Evolutionary conservation across 2,888 invertebrate genomes (phyloP).

Genomic region (Xestoiulus laeticollis): DNA sequence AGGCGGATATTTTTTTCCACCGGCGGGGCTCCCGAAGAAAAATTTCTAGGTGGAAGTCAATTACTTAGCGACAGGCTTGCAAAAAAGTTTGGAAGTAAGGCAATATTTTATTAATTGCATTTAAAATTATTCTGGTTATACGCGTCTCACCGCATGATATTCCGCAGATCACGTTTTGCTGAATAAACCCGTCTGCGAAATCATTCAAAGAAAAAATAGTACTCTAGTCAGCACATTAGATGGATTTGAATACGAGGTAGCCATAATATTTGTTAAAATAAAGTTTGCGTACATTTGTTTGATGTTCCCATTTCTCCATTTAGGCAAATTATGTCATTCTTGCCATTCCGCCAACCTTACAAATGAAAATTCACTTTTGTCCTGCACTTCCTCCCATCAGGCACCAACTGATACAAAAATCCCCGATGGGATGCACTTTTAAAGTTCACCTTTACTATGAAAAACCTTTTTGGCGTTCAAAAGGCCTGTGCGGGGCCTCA

Average conservation of each 20-base stretch:
- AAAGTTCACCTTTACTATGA: constrained; percentile 65
- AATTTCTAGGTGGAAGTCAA: constrained; percentile 63
- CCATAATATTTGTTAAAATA: neutral
- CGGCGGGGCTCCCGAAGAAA: constrained; percentile 62
- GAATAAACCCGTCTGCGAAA: constrained; percentile 54
- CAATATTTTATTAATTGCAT: no score
- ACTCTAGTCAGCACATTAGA: constrained; percentile 56
- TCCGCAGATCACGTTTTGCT: constrained; percentile 54
- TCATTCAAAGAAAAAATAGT: constrained; percentile 53
- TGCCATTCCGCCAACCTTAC: constrained; percentile 62
- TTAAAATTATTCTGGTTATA: constrained; percentile 1
- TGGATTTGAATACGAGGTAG: constrained; percentile 54
- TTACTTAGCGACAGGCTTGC: constrained; percentile 62
- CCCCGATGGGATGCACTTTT: constrained; percentile 65
- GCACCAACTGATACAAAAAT: constrained; percentile 62
- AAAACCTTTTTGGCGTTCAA: constrained; percentile 64
- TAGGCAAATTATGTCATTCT: constrained; percentile 61
- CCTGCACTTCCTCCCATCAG: constrained; percentile 62
- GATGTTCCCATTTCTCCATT: constrained; percentile 44
- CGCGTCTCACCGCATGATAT: no score
- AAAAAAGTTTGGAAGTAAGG: constrained; percentile 60
- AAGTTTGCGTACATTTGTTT: neutral
- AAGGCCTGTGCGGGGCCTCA: constrained; percentile 54
- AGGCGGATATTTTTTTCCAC: constrained; percentile 58
- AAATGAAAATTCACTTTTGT: constrained; percentile 62